These are phyloP conservation scores for Abramis brama DNA, from an alignment of 2,113 vertebrate species.

Conservation along the genomic window DNA sequence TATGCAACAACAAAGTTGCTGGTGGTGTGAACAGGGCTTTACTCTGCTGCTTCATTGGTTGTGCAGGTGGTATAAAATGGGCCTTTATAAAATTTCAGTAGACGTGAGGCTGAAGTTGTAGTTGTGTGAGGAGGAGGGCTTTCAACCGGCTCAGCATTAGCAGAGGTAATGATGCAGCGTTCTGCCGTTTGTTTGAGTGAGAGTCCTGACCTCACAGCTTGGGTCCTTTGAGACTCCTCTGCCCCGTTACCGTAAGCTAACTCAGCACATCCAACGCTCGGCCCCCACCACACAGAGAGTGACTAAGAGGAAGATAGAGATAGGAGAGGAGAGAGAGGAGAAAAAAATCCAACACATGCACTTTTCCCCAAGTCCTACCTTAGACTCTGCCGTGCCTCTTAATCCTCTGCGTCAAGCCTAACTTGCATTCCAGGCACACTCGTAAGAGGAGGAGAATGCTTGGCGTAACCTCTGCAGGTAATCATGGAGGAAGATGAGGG, in stretches of 20 bases:
- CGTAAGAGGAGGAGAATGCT: background rate
- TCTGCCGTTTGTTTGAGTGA: conserved; percentile 42
- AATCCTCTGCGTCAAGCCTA: conserved; percentile 56
- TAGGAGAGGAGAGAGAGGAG: conserved; percentile 23
- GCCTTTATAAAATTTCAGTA: background rate
- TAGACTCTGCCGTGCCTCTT: conserved; percentile 60
- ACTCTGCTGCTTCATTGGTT: background rate
- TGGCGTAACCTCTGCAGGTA: conserved; percentile 39
- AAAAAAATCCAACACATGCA: conserved; percentile 64
- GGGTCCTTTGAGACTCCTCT: conserved; percentile 38
- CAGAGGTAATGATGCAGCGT: conserved; percentile 47
- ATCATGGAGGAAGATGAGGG: conserved; percentile 20
- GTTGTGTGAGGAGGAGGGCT: conserved; percentile 24
- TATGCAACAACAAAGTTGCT: too few relatives aligned
- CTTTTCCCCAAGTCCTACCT: conserved; percentile 70
- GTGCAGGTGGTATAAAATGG: background rate
- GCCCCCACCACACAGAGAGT: conserved; percentile 37
- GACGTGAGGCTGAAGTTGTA: conserved; percentile 6
- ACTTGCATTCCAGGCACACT: conserved; percentile 32
- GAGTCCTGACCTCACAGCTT: conserved; percentile 47
- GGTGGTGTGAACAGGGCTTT: too few relatives aligned
- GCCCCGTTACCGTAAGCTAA: conserved; percentile 34
- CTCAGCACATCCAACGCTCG: conserved; percentile 39
- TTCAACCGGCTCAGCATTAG: conserved; percentile 30
- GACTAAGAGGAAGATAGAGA: conserved; percentile 37